phyloP scores from a whole-genome alignment of 2,888 invertebrate species.

The Gonocerus acuteangulatus region DNA sequence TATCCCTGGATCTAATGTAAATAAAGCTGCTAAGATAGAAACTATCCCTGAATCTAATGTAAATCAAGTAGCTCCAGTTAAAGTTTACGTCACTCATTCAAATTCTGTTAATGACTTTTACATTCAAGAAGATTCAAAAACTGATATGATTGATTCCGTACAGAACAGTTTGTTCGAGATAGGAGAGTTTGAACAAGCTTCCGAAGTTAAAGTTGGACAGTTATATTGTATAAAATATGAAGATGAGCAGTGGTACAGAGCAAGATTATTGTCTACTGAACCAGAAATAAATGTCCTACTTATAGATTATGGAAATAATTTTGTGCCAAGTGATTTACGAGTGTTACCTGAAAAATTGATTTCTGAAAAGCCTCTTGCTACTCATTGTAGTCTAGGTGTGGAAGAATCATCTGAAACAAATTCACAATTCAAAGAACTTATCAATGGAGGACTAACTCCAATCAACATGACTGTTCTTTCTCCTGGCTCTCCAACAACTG shows the following conservation, averaged over 20 bases:
- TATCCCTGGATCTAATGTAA: neutral
- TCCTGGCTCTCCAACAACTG: neutral
- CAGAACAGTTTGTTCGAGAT: slow-evolving; percentile 52
- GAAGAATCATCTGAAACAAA: slow-evolving; percentile 6
- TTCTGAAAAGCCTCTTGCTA: slow-evolving; percentile 52
- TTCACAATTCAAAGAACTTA: neutral
- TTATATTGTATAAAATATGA: slow-evolving; percentile 40
- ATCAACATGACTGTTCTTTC: neutral
- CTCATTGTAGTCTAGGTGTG: slow-evolving; percentile 51
- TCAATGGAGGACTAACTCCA: neutral
- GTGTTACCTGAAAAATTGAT: slow-evolving; percentile 55
- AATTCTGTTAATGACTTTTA: slow-evolving; percentile 66
- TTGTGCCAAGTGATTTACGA: slow-evolving; percentile 53
- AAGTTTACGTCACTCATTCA: slow-evolving; percentile 58
- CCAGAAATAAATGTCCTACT: slow-evolving; percentile 55
- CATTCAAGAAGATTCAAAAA: slow-evolving; percentile 50
- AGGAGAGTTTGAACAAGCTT: slow-evolving; percentile 46
- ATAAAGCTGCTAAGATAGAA: neutral
- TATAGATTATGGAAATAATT: slow-evolving; percentile 61
- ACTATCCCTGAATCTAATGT: neutral
- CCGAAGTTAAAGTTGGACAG: slow-evolving; percentile 43
- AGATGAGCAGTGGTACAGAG: slow-evolving; percentile 61
- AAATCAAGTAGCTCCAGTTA: neutral
- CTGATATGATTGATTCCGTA: slow-evolving; percentile 48
- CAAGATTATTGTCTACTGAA: slow-evolving; percentile 44